Percentiles rank a stretch among this genome's conserved stretches.
These are phyloP conservation scores for Oxytorus armatus DNA, from an alignment of 2,888 invertebrate species.

Conservation along the genomic window DNA sequence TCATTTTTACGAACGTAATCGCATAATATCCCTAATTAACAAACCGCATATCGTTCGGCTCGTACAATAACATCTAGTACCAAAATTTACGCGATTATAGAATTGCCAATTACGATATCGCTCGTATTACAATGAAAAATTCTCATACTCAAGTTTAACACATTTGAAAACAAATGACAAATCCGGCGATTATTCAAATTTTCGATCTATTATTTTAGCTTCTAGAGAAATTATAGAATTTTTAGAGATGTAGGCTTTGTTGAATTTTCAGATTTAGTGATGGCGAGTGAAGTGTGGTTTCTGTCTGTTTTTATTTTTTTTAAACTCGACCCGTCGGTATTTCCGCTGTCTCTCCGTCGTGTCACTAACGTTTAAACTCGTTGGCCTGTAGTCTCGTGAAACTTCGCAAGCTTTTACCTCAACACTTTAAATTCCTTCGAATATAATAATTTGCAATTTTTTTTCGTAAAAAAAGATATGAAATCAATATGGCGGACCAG, in stretches of 20 bases:
- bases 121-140: too few relatives aligned
- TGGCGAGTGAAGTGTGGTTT: not conserved
- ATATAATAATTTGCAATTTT: not conserved
- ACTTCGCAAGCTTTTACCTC: not conserved
- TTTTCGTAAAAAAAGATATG: not conserved
- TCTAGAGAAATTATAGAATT: not conserved
- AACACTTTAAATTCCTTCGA: not conserved
- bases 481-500: too few relatives aligned
- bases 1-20: slow-evolving; percentile 62
- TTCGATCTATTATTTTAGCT: not conserved
- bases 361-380: not conserved
- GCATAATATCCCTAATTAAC: slow-evolving; percentile 50
- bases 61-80: slow-evolving; percentile 35
- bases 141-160: too few relatives aligned
- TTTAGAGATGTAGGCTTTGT: too few relatives aligned
- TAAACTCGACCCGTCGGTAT: not conserved
- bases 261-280: too few relatives aligned
- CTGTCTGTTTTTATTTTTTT: too few relatives aligned
- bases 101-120: slow-evolving; percentile 25
- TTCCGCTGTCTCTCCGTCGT: slow-evolving; percentile 4
- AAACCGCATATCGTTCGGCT: slow-evolving; percentile 1
- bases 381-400: slow-evolving; percentile 5
- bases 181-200: not conserved
- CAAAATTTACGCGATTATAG: slow-evolving; percentile 22
- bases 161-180: too few relatives aligned